phyloP scores from a whole-genome alignment of 1,140 invertebrate species.

The Triops cancriformis region DNA sequence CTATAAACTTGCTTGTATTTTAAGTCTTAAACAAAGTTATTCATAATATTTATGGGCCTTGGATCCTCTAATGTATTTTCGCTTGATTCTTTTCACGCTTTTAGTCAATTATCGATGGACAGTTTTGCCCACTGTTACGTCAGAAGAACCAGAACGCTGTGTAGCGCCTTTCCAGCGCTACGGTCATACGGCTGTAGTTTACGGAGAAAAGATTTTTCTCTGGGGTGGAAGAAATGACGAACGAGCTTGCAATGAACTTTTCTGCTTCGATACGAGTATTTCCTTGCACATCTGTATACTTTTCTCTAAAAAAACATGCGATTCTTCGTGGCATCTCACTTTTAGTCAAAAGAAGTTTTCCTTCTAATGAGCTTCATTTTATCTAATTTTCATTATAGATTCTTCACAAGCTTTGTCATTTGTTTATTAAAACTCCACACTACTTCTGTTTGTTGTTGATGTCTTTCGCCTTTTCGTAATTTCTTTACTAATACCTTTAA shows the following conservation, averaged over 20 bases:
- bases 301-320: too few species aligned
- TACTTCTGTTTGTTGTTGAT: too few species aligned
- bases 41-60: not conserved
- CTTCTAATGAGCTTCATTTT: too few species aligned
- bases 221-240: slow-evolving; percentile 87
- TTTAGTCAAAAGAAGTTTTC: too few species aligned
- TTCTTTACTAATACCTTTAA: too few species aligned
- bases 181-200: slow-evolving; percentile 77
- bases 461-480: too few species aligned
- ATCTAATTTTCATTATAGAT: too few species aligned
- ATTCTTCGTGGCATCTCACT: too few species aligned
- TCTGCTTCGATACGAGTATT: slow-evolving; percentile 63
- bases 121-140: slow-evolving; percentile 36
- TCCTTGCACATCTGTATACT: slow-evolving; percentile 1
- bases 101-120: slow-evolving; percentile 45
- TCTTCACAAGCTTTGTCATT: too few species aligned
- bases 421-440: too few species aligned
- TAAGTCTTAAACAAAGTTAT: too few species aligned
- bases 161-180: slow-evolving; percentile 55
- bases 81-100: slow-evolving; percentile 32
- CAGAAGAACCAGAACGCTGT: slow-evolving; percentile 32
- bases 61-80: slow-evolving; percentile 18
- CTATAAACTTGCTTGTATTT: too few species aligned
- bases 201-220: slow-evolving; percentile 65
- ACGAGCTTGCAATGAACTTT: slow-evolving; percentile 65